These are phyloP conservation scores for Gnathonemus echidnorhynchus DNA, from an alignment of 2,113 vertebrate genomes.

Conservation along the genomic window DNA sequence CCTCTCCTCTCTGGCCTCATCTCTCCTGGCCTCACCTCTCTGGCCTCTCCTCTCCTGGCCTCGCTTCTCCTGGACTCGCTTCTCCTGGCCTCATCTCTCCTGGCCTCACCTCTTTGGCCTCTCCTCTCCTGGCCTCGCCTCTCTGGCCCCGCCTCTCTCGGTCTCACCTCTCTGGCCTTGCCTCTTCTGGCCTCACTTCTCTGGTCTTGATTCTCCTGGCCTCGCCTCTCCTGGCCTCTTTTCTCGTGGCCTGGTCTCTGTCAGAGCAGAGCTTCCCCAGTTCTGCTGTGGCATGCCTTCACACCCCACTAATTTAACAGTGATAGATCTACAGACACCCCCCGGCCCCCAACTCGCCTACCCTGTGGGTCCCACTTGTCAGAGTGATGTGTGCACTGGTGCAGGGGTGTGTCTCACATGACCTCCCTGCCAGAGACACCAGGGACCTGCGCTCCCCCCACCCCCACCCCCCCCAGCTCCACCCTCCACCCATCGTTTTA, in stretches of 20 bases:
- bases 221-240: neutral
- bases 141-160: too few species aligned
- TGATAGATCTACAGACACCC: conserved; percentile 15
- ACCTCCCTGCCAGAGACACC: neutral
- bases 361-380: conserved; percentile 1
- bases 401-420: conserved; percentile 4
- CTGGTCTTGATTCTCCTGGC: neutral
- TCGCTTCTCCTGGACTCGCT: neutral
- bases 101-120: too few species aligned
- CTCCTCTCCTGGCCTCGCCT: too few species aligned
- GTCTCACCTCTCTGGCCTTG: too few species aligned
- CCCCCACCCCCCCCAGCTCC: conserved; percentile 16
- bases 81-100: too few species aligned
- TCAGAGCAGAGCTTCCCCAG: conserved; percentile 2
- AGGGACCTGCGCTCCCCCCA: conserved; percentile 16
- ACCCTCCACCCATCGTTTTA: conserved; percentile 17
- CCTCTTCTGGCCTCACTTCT: too few species aligned
- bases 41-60: neutral
- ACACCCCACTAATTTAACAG: conserved; percentile 15
- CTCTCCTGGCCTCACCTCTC: neutral
- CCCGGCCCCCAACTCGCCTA: neutral
- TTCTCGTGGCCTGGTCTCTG: neutral
- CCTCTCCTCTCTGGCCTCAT: neutral
- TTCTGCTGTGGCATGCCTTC: conserved; percentile 14
- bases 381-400: conserved; percentile 7